Base-by-base conservation (phyloP, 2,113 vertebrate genomes). In the Panurus biarmicus region DNA sequence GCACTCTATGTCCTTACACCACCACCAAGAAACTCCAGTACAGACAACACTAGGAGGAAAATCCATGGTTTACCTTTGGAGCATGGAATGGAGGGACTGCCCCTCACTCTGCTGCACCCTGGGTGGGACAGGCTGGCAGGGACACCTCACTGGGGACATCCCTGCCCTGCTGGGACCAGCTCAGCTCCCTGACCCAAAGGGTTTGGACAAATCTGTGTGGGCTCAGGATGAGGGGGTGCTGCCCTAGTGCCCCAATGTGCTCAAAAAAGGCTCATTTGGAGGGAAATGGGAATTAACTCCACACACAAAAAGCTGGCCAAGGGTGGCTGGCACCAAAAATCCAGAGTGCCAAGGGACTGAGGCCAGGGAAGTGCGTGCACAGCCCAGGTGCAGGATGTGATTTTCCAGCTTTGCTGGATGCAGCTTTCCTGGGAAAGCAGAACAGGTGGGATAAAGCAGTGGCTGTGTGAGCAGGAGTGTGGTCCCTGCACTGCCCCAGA, bases 41-140 rank as follows among this genome's bases (percentile, higher is more conserved):
- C n/a, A 96, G 94, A 85, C 92, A 90, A 92, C 67, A 29, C 94
- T 88, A 95, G 67, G 91, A 94, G 94, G 95, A 92, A 95, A 96
- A 95, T 80, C 20, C 86, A 69, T 28, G 85, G 87, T 94, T 96
- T 94, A 86, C 26, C 2, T 80, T 90, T 12, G 87, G 87, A 86
- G 84, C 58, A 54, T 56, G 87, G 83, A 64, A 31, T 20, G 95
- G 87, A 90, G 4, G 62, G 53, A n/a, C 36, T 9, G 29, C 87
- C 91, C 82, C 95, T 64, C 61, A 26, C 79, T 73, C 85, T 57
- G 75, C 91, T 85, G 80, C 74, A 17, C 74, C 73, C 64, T 70
- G 81, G 58, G 2, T 3, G 14, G 64, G 16, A 22, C 56, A 16
- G 16, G 16, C 44, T 7, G 33, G 66, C 80, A 53, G 67, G 45